Base-by-base conservation (phyloP, 2,888 invertebrate genomes). In the Dasypogon diadema region DNA sequence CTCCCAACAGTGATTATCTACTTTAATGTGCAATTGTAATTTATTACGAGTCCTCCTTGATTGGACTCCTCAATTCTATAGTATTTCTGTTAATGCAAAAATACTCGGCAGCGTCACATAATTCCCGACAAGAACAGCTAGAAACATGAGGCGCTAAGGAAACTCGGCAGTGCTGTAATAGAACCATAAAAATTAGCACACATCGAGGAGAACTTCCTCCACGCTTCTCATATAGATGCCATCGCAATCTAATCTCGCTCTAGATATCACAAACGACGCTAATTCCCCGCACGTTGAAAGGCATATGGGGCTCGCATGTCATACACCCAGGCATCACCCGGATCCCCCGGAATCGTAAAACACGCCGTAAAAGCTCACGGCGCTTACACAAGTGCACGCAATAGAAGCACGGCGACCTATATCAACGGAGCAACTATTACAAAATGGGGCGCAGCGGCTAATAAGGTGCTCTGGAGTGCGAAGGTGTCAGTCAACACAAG, bases 321-420 rank as follows among this genome's bases (percentile, higher is more conserved):
- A 18, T n/a, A n/a, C n/a, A n/a, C n/a, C n/a, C n/a, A n/a, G n/a
- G n/a, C n/a, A n/a, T n/a, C n/a, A n/a, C n/a, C n/a, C n/a, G n/a
- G n/a, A n/a, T n/a, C n/a, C n/a, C n/a, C n/a, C n/a, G 22, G 60
- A 34, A 42, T 16, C 42, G 12, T 60, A 60, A 37, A 60, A 37
- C 37, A 18, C 30, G 18, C 42, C 21, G 37, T 60, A 60, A 42
- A 42, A 37, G 42, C 21, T 60, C 3, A 18, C 18, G 34, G 8
- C 4, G 60, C 18, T 60, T n/a, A 12, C 37, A 21, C 21, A 21
- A 60, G 12, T 37, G 42, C 60, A 37, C 37, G 37, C 60, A 60
- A 60, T 55, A 42, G n/a, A 12, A 42, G 42, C 42, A n/a, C 12
- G 42, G 5, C 42, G 12, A 42, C 12, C 42, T 8, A 8, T 30